Conservation (phyloP, 1,140 invertebrate genomes). For the Drosophila kikkawai region DNA sequence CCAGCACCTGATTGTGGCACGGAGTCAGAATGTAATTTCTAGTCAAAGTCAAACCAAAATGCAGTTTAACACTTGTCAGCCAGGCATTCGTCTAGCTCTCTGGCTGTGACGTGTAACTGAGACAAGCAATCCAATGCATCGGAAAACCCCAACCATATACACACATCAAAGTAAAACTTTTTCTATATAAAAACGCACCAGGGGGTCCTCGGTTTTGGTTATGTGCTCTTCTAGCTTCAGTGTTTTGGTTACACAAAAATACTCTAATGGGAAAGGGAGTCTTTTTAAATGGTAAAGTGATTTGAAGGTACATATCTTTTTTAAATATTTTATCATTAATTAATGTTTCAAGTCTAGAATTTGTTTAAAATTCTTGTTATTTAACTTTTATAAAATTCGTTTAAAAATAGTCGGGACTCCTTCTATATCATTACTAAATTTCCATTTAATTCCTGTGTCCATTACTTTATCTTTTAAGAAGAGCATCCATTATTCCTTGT, state of each 20-base stretch:
- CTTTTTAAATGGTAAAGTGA: no score
- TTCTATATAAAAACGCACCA: slow-evolving; percentile 81
- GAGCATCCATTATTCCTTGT: slow-evolving; percentile 3
- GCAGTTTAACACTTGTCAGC: slow-evolving; percentile 77
- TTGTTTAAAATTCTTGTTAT: not conserved
- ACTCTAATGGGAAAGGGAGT: not conserved
- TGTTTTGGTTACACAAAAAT: slow-evolving; percentile 33
- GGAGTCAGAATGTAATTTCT: slow-evolving; percentile 71
- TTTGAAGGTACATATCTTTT: not conserved
- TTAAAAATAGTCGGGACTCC: not conserved
- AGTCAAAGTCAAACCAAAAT: slow-evolving; percentile 71
- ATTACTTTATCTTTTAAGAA: not conserved
- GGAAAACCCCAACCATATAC: slow-evolving; percentile 18
- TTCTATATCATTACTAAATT: not conserved
- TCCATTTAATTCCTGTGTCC: not conserved
- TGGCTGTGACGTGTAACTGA: slow-evolving; percentile 61
- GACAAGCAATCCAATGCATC: slow-evolving; percentile 68
- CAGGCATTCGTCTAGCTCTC: not conserved
- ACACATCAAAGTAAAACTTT: slow-evolving; percentile 78
- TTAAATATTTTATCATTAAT: not conserved
- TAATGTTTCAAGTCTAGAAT: not conserved
- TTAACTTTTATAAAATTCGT: not conserved
- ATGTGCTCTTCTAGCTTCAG: slow-evolving; percentile 51
- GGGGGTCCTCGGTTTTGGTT: slow-evolving; percentile 65
- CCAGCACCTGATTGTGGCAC: slow-evolving; percentile 62